Evolutionary conservation across 2,113 vertebrate genomes (phyloP).

Genomic region (Climacteris rufus): DNA sequence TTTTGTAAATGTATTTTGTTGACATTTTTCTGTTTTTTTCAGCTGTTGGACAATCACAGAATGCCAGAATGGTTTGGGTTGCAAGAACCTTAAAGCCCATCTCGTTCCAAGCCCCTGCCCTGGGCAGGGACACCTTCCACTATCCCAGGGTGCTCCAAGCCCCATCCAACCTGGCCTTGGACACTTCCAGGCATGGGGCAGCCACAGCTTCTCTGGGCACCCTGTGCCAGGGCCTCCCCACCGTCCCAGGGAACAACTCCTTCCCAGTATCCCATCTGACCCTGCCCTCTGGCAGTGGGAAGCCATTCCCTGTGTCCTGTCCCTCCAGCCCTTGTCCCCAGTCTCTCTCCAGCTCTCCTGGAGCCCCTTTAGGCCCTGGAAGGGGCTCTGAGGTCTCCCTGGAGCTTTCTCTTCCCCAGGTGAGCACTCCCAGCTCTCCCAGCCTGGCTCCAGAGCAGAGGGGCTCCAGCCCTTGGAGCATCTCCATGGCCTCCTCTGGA

Average conservation of each 20-base stretch:
- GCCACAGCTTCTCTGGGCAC: background rate
- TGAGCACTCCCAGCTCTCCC: background rate
- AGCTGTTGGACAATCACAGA: background rate
- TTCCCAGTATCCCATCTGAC: too few species aligned
- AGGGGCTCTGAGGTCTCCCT: background rate
- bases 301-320: background rate
- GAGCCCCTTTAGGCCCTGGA: background rate
- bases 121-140: background rate
- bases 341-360: background rate
- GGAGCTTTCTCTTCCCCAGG: background rate
- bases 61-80: background rate
- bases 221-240: background rate
- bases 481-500: background rate
- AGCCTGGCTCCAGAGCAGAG: background rate
- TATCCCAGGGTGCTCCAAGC: background rate
- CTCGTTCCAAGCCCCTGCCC: background rate
- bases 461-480: background rate
- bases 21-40: background rate
- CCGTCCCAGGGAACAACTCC: background rate
- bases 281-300: background rate
- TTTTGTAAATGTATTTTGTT: background rate
- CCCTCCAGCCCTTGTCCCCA: fast-evolving
- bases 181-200: background rate
- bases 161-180: fast-evolving
- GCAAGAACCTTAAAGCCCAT: fast-evolving